These are phyloP conservation scores for Perca fluviatilis DNA, from an alignment of 2,113 vertebrate species.

Conservation along the genomic window DNA sequence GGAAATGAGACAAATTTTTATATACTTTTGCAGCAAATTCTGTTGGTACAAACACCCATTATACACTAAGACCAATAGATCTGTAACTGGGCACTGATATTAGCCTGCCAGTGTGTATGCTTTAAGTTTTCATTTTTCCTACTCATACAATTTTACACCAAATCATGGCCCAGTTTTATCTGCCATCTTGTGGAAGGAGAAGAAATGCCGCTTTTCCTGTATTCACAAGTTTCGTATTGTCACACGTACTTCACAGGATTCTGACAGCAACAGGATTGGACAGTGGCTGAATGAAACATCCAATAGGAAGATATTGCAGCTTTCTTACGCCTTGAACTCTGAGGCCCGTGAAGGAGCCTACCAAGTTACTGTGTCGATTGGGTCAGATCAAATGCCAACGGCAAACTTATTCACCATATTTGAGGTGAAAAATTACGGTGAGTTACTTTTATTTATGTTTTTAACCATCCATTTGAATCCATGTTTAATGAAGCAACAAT, in stretches of 20 bases:
- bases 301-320: slow-evolving; percentile 70
- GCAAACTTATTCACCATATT: too few species aligned
- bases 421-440: slow-evolving; percentile 82
- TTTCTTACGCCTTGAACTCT: slow-evolving; percentile 74
- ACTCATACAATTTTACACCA: too few species aligned
- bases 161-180: neutral
- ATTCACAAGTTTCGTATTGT: neutral
- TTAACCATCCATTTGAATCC: neutral
- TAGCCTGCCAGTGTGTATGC: neutral
- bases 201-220: neutral
- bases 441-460: neutral
- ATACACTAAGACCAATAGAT: neutral
- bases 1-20: neutral
- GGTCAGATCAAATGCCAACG: neutral
- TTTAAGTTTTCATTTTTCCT: neutral
- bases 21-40: neutral
- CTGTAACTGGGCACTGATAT: neutral
- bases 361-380: slow-evolving; percentile 37
- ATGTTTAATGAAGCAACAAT: neutral
- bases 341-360: slow-evolving; percentile 75
- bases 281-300: slow-evolving; percentile 78
- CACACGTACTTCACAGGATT: slow-evolving; percentile 61
- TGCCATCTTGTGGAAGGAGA: neutral
- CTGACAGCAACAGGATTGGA: slow-evolving; percentile 64
- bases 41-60: too few species aligned